Conservation (phyloP, 1,140 invertebrate genomes). For the Lerema accius region DNA sequence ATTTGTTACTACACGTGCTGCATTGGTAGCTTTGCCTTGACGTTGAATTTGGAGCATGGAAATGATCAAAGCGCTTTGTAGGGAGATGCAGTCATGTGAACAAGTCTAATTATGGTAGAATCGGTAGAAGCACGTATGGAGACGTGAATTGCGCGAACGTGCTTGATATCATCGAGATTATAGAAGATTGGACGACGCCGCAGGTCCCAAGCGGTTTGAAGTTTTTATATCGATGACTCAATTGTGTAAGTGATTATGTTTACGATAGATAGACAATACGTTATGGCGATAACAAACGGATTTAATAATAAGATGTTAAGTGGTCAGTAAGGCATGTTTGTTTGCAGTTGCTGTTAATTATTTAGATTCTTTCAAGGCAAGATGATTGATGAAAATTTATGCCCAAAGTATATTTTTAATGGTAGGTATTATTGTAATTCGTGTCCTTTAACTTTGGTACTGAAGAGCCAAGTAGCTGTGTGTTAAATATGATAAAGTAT, state of each 20-base stretch:
- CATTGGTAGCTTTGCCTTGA: background rate
- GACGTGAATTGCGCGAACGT: slow-evolving; percentile 53
- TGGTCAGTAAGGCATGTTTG: no score
- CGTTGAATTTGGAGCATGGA: slow-evolving; percentile 20
- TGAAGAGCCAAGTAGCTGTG: no score
- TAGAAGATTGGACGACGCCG: slow-evolving; percentile 50
- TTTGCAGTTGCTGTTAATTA: no score
- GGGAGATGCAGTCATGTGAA: slow-evolving; percentile 61
- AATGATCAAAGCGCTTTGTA: slow-evolving; percentile 22
- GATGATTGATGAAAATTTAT: no score
- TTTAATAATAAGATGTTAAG: no score
- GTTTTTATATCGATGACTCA: slow-evolving; percentile 19
- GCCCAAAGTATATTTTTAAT: no score
- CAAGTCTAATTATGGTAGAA: slow-evolving; percentile 69
- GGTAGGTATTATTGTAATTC: no score
- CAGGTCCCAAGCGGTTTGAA: background rate
- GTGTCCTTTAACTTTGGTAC: no score
- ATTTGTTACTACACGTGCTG: background rate
- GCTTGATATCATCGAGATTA: slow-evolving; percentile 57
- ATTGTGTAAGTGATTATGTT: slow-evolving; percentile 1
- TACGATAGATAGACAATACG: no score
- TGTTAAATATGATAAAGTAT: no score
- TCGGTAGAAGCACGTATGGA: slow-evolving; percentile 67
- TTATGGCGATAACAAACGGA: no score
- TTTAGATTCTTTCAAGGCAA: no score